Evolutionary conservation across 2,888 invertebrate species (phyloP).

Genomic region (Phyto melanocephala): DNA sequence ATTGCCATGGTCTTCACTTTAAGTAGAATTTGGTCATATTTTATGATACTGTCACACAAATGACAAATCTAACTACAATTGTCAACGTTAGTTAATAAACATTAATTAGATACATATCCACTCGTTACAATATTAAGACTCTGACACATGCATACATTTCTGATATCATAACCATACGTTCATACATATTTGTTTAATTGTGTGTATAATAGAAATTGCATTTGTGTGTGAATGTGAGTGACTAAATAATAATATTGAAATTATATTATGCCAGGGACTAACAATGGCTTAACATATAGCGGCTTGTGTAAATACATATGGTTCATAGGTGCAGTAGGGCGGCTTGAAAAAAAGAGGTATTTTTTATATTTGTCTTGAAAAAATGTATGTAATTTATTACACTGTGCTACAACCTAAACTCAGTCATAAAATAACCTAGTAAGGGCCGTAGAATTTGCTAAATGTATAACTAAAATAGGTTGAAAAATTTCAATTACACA

Average conservation of each 20-base stretch:
- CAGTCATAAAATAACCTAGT: too few species aligned
- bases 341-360: too few species aligned
- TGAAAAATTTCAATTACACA: too few species aligned
- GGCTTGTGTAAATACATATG: too few species aligned
- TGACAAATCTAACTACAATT: slow-evolving; percentile 48
- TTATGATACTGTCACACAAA: slow-evolving; percentile 42
- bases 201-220: background rate
- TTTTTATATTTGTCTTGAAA: too few species aligned
- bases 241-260: slow-evolving; percentile 19
- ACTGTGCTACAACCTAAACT: too few species aligned
- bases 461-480: too few species aligned
- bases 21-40: slow-evolving; percentile 5
- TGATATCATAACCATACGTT: background rate
- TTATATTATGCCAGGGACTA: background rate
- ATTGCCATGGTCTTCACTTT: background rate
- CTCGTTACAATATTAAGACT: too few species aligned
- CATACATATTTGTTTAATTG: background rate
- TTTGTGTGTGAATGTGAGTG: background rate
- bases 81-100: slow-evolving; percentile 49
- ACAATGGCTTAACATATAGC: background rate
- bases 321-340: too few species aligned
- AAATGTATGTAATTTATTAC: too few species aligned
- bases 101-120: slow-evolving; percentile 30
- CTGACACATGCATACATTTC: background rate
- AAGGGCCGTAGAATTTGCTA: too few species aligned